Conservation (phyloP, 2,888 invertebrate genomes). For the Dasypolia templi region DNA sequence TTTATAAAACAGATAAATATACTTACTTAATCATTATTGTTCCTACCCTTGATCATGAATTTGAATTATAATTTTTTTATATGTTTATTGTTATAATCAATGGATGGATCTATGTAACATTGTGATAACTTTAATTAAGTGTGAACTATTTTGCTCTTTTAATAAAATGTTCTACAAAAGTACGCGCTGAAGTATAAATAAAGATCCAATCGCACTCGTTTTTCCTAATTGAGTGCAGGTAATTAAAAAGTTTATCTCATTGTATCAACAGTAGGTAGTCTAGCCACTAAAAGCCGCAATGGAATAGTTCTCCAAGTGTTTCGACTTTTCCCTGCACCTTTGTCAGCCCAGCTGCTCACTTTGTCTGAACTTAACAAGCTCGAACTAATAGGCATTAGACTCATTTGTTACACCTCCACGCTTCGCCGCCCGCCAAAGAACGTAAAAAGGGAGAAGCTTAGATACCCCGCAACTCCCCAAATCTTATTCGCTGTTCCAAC, state of each 20-base stretch:
- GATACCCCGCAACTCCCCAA: slow-evolving; percentile 77
- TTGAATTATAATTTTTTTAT: background rate
- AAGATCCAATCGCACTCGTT: slow-evolving; percentile 5
- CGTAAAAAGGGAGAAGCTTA: slow-evolving; percentile 80
- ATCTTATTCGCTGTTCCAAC: slow-evolving; percentile 72
- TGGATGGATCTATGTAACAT: no score
- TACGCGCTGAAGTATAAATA: slow-evolving; percentile 18
- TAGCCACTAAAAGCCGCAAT: slow-evolving; percentile 58
- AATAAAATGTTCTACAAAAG: background rate
- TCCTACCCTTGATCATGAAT: background rate
- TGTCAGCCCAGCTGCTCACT: slow-evolving; percentile 80
- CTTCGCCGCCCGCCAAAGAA: slow-evolving; percentile 84
- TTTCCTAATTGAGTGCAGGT: slow-evolving; percentile 32
- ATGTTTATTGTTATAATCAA: no score
- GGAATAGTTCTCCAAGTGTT: slow-evolving; percentile 68
- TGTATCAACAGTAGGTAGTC: slow-evolving; percentile 34
- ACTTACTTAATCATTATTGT: background rate
- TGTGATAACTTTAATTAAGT: background rate
- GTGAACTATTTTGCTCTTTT: background rate
- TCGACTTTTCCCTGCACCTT: slow-evolving; percentile 79
- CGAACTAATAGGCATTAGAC: slow-evolving; percentile 87
- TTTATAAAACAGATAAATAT: background rate
- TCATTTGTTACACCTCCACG: slow-evolving; percentile 87
- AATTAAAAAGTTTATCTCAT: slow-evolving; percentile 57
- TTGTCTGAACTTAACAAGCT: slow-evolving; percentile 87